Evolutionary conservation across 1,140 invertebrate species (phyloP).

Genomic region (Tetramorium alpestre): DNA sequence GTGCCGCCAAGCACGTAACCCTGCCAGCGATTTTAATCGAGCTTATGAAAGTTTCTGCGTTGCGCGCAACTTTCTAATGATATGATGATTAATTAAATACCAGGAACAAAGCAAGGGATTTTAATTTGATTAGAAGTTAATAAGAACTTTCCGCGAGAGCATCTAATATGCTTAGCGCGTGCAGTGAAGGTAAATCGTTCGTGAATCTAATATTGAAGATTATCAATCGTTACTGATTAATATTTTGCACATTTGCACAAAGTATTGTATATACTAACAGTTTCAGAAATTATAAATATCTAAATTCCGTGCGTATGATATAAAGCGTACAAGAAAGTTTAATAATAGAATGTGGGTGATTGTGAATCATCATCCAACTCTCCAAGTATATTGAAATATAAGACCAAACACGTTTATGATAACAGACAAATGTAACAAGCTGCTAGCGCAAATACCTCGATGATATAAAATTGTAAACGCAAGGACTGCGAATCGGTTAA

Average conservation of each 20-base stretch:
- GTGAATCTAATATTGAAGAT: conserved; percentile 8
- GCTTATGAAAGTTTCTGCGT: conserved; percentile 51
- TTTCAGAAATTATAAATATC: neutral
- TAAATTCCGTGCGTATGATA: neutral
- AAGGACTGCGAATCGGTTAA: too few species aligned
- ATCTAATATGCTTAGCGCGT: neutral
- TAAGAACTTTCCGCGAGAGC: neutral
- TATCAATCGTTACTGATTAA: neutral
- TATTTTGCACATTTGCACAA: neutral
- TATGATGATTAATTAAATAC: conserved; percentile 44
- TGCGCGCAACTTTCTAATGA: conserved; percentile 63
- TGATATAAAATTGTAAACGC: too few species aligned
- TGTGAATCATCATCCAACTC: too few species aligned
- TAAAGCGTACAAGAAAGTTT: neutral
- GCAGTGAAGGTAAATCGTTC: conserved; percentile 7
- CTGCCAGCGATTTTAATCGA: conserved; percentile 64
- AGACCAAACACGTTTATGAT: too few species aligned
- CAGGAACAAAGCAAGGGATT: conserved; percentile 23
- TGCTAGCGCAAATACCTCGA: too few species aligned
- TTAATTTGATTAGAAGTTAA: conserved; percentile 28
- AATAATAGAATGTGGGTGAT: too few species aligned
- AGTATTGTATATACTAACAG: too few species aligned
- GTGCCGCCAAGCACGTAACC: conserved; percentile 49
- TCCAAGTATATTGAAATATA: too few species aligned
- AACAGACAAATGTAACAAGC: too few species aligned